A percentile compares a stretch with the other conserved stretches of the same genome.
These are phyloP conservation scores for Porphyrio hochstetteri DNA, from an alignment of 2,113 vertebrate genomes.

Conservation along the genomic window DNA sequence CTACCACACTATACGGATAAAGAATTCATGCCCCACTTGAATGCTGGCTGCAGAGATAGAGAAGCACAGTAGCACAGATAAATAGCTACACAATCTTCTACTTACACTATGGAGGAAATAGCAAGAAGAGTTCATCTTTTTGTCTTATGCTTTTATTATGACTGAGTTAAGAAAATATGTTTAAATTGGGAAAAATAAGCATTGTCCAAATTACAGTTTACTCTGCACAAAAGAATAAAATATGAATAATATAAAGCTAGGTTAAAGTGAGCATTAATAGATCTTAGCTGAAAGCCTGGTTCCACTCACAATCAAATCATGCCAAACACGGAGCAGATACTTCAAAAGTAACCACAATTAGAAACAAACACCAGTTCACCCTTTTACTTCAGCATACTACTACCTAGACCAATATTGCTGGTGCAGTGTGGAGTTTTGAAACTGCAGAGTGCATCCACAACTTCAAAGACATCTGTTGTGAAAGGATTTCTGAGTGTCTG, in stretches of 20 bases:
- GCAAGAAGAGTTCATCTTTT: background rate
- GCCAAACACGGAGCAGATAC: background rate
- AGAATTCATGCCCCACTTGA: conserved; percentile 23
- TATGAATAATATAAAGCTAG: background rate
- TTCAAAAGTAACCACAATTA: background rate
- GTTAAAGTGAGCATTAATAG: background rate
- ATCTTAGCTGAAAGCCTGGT: background rate
- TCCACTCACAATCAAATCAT: background rate
- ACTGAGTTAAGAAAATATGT: background rate
- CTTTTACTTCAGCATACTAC: background rate
- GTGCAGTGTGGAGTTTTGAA: background rate
- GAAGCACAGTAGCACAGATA: conserved; percentile 54
- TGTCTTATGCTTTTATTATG: background rate
- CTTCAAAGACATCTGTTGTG: background rate
- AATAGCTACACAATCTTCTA: background rate
- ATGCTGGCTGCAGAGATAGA: conserved; percentile 27
- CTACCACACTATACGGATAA: conserved; percentile 29
- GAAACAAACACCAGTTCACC: background rate
- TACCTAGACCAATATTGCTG: background rate
- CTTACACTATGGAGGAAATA: background rate
- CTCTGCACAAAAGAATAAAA: background rate
- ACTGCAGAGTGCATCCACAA: background rate
- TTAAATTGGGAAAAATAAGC: background rate
- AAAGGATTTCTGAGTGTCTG: background rate
- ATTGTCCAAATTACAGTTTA: background rate